phyloP scores from a whole-genome alignment of 64 coral and sea anemone species.

The Stichodactyla mertensii region DNA sequence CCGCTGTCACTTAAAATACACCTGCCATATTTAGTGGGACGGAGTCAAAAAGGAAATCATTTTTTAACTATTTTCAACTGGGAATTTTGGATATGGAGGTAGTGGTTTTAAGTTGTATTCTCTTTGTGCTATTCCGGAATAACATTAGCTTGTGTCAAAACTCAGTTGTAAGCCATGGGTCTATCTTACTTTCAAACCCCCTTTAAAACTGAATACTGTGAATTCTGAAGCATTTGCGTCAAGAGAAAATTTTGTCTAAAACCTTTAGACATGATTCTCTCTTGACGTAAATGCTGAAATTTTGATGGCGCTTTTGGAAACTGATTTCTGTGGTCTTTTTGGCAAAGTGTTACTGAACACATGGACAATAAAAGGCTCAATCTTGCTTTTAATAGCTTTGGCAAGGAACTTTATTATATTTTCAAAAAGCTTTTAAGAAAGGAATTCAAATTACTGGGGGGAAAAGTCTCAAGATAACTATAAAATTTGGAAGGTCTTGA shows the following conservation, averaged over 20 bases:
- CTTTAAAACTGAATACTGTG: neutral
- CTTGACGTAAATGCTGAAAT: no score
- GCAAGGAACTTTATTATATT: neutral
- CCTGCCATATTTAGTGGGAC: neutral
- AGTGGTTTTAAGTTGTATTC: neutral
- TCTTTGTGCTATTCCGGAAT: neutral
- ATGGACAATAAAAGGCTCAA: neutral
- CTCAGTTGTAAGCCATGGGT: neutral
- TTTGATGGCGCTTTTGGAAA: neutral
- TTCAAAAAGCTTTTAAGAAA: neutral
- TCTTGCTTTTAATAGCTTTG: neutral
- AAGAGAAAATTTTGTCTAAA: no score
- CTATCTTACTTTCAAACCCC: neutral
- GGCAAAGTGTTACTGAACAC: neutral
- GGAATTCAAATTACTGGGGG: neutral
- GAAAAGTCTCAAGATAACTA: neutral
- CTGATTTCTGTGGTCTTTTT: neutral
- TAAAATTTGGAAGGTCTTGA: neutral
- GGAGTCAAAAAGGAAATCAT: neutral
- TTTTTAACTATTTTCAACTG: neutral
- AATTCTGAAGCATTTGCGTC: no score
- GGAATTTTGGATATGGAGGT: neutral
- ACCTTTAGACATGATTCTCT: no score
- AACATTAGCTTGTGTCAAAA: neutral
- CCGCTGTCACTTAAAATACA: constrained; percentile 3